Base-by-base conservation (phyloP, 2,113 vertebrate species). In the Morone saxatilis region DNA sequence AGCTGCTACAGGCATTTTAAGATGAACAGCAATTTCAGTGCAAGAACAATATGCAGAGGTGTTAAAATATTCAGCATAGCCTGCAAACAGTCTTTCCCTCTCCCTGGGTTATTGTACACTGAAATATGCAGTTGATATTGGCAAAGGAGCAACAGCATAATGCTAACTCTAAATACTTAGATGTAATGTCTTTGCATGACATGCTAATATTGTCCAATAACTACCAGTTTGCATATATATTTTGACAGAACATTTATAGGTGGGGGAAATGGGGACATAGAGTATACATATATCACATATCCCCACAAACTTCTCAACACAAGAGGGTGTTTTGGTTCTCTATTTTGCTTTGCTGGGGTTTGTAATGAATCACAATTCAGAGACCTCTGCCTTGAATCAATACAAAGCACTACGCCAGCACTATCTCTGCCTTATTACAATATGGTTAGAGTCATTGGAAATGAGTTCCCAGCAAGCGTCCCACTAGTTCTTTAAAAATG, bases 401-500 rank as follows among this genome's bases (percentile, higher is more conserved):
- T 91, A 90, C 79, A 90, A 92, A 88, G 78, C 56, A 86, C 88
- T 72, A 83, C 43, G 85, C 87, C 91, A 91, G 92, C 91, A 93
- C 89, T 91, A 90, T 94, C 88, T 91, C 62, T 84, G 67, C 81
- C 88, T 89, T 88, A 92, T 94, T 94, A 92, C 90, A 92, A 90
- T 85, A 91, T 57, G 75, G 87, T 88, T 74, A 78, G 62, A 92
- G 91, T 76, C 83, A 82, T 85, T 94, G 88, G 86, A 93, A 94
- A 94, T 94, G 91, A 93, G 89, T 91, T 94, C 87, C 83, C 74
- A 87, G 87, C 84, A 41, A 78, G 88, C 59, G 61, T 89, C 87
- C 54, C 70, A 70, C 70, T 65, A 86, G 77, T 92, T 94, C 88
- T 94, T 96, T 94, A 95, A 95, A 96, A 95, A 96, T 95, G 93